These are phyloP conservation scores for Margaritifera margaritifera DNA, from an alignment of 2,888 invertebrate species.

Conservation along the genomic window DNA sequence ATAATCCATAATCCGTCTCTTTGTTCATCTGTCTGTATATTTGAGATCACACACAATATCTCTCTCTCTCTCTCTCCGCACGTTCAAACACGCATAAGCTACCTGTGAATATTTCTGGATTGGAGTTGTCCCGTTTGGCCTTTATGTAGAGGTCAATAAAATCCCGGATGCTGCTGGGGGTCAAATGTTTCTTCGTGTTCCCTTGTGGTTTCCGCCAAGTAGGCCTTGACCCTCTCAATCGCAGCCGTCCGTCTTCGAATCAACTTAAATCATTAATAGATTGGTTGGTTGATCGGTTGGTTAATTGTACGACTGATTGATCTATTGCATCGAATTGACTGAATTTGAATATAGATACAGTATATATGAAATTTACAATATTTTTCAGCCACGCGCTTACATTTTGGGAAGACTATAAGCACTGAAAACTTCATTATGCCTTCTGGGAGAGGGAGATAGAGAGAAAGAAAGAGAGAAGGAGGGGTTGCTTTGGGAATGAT, in stretches of 20 bases:
- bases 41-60: no score
- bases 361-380: neutral
- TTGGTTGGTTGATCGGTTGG: no score
- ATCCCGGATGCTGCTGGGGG: conserved; percentile 50
- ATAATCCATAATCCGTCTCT: no score
- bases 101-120: conserved; percentile 47
- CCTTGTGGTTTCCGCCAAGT: conserved; percentile 42
- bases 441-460: neutral
- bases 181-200: conserved; percentile 55
- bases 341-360: no score
- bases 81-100: neutral
- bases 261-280: conserved; percentile 22
- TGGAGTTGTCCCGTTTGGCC: conserved; percentile 36
- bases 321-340: no score
- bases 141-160: conserved; percentile 58
- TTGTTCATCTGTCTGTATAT: no score
- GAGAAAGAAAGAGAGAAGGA: conserved; percentile 1
- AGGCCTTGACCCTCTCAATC: conserved; percentile 42
- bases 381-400: neutral
- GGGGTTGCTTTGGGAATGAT: neutral
- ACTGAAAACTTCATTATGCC: no score
- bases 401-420: neutral
- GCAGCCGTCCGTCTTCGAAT: conserved; percentile 43
- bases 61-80: no score
- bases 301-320: no score